phyloP scores from a whole-genome alignment of 2,113 vertebrate species.

The Delphinus delphis region DNA sequence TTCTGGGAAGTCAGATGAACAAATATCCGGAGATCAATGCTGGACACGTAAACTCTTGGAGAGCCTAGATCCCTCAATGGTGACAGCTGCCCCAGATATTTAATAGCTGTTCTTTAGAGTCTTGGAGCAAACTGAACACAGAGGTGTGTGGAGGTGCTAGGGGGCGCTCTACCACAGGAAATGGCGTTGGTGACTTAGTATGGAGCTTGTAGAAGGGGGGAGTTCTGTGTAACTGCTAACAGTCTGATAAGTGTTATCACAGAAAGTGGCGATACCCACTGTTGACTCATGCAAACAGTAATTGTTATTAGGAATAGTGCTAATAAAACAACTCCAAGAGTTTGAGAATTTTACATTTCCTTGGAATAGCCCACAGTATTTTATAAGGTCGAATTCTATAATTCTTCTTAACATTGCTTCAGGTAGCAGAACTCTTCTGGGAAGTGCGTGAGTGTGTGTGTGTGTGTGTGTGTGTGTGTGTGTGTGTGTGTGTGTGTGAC shows the following conservation, averaged over 20 bases:
- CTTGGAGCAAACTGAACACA: background rate
- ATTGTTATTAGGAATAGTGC: background rate
- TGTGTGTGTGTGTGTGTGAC: background rate
- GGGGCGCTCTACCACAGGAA: constrained; percentile 65
- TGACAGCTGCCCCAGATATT: background rate
- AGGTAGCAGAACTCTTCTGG: background rate
- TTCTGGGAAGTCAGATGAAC: constrained; percentile 69
- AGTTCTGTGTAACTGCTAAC: background rate
- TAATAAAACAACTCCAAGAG: background rate
- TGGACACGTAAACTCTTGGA: background rate
- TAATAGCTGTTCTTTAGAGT: background rate
- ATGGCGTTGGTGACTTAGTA: constrained; percentile 4
- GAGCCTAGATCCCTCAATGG: background rate
- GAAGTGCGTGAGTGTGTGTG: background rate
- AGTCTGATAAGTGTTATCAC: background rate
- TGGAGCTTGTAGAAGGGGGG: background rate
- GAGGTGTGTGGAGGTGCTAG: constrained; percentile 1
- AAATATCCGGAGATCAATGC: constrained; percentile 49
- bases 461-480: background rate
- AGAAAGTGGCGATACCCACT: background rate
- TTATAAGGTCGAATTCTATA: background rate
- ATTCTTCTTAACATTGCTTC: background rate
- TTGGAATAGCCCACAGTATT: constrained; percentile 3
- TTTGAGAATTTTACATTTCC: background rate
- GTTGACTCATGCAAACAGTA: background rate